Conservation (phyloP, 2,888 invertebrate species). For the Lasioglossum zephyrum region DNA sequence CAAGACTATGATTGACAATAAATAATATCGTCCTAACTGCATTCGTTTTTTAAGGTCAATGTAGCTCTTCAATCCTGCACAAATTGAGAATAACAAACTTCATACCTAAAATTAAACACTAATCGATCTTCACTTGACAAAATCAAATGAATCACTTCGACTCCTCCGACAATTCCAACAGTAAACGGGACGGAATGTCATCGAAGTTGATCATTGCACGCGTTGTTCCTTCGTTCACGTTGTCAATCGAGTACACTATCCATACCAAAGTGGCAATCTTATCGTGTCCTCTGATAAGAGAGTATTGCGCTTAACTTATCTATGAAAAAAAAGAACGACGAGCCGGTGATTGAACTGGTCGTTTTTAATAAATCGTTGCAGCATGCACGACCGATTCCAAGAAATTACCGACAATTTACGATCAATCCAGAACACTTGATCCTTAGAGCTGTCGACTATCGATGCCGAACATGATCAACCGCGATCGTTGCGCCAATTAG, state of each 20-base stretch:
- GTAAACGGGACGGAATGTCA: not conserved
- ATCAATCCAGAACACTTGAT: not conserved
- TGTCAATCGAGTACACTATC: not conserved
- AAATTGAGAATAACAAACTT: not conserved
- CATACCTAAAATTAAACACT: not conserved
- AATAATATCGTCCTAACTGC: not conserved
- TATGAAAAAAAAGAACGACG: not conserved
- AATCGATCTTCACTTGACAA: not conserved
- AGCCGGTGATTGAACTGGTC: not conserved
- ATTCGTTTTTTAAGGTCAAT: not conserved
- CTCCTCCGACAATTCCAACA: no score
- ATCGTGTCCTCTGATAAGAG: slow-evolving; percentile 13
- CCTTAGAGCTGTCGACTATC: not conserved
- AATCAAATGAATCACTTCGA: not conserved
- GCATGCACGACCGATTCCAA: not conserved
- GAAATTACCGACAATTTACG: not conserved
- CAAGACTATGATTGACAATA: not conserved
- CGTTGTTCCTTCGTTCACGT: not conserved
- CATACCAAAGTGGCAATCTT: not conserved
- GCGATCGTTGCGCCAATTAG: not conserved
- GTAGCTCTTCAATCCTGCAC: not conserved
- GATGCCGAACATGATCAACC: not conserved
- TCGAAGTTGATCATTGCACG: not conserved
- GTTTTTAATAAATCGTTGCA: not conserved
- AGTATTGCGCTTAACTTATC: slow-evolving; percentile 15